A percentile compares a stretch with the other conserved stretches of the same genome.
Evolutionary conservation across 2,797 vertebrate genomes (phyloP).

Genomic region (Meriones psammophilus): DNA sequence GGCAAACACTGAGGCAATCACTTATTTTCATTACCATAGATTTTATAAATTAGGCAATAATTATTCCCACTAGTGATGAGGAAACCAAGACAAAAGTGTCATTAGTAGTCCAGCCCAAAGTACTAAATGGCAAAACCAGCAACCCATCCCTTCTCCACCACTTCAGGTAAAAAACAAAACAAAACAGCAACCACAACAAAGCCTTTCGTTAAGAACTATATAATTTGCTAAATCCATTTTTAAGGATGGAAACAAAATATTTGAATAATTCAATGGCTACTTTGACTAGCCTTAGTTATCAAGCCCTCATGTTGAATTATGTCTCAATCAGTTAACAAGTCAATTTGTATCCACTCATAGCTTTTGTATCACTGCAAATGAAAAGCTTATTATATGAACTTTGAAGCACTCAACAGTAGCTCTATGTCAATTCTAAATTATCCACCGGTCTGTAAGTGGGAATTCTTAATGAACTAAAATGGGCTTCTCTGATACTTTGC

Average conservation of each 20-base stretch:
- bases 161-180: neutral
- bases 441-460: neutral
- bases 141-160: slow-evolving; percentile 45
- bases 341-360: slow-evolving; percentile 43
- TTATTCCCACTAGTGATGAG: slow-evolving; percentile 47
- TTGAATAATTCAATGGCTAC: slow-evolving; percentile 58
- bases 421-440: slow-evolving; percentile 32
- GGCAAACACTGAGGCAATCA: slow-evolving; percentile 53
- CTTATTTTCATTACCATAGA: neutral
- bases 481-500: slow-evolving; percentile 18
- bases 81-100: slow-evolving; percentile 46
- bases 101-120: slow-evolving; percentile 19
- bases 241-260: slow-evolving; percentile 42
- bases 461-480: slow-evolving; percentile 70
- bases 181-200: neutral
- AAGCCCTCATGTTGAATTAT: slow-evolving; percentile 17
- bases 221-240: slow-evolving; percentile 57
- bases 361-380: neutral
- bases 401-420: neutral
- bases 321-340: slow-evolving; percentile 41
- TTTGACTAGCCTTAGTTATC: slow-evolving; percentile 32
- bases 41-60: neutral
- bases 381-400: slow-evolving; percentile 41
- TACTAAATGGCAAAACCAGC: slow-evolving; percentile 29
- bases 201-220: slow-evolving; percentile 57